Evolutionary conservation across 1,140 invertebrate species (phyloP).

Genomic region (Plectrocnemia conspersa): DNA sequence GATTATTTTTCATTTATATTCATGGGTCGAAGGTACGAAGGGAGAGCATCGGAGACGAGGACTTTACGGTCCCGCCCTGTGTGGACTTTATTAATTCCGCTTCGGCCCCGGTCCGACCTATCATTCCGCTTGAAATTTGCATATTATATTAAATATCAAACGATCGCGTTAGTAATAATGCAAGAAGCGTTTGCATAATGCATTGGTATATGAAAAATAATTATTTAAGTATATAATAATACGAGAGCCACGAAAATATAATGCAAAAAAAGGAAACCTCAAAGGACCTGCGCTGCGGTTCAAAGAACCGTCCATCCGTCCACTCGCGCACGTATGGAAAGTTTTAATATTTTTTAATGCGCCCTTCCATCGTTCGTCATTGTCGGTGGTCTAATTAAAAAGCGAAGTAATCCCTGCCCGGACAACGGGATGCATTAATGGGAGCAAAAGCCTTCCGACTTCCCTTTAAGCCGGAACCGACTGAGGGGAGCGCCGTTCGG

Average conservation of each 20-base stretch:
- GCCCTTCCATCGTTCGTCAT: conserved; percentile 10
- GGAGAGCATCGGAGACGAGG: conserved; percentile 3
- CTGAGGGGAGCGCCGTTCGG: too few relatives aligned
- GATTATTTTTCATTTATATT: conserved; percentile 28
- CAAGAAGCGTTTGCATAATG: background rate
- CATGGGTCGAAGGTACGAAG: conserved; percentile 15
- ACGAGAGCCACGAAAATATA: too few relatives aligned
- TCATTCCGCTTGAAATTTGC: conserved; percentile 26
- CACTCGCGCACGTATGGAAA: conserved; percentile 1
- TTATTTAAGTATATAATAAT: too few relatives aligned
- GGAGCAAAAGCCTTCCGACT: background rate
- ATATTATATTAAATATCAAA: conserved; percentile 36
- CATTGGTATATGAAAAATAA: too few relatives aligned
- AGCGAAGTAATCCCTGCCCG: conserved; percentile 18
- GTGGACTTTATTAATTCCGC: conserved; percentile 32
- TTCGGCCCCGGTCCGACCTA: conserved; percentile 17
- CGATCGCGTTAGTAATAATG: too few relatives aligned
- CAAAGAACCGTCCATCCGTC: conserved; percentile 11
- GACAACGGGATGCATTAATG: background rate
- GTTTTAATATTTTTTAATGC: conserved; percentile 19
- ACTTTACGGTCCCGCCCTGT: conserved; percentile 24
- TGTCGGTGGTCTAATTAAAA: conserved; percentile 25
- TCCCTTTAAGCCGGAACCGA: too few relatives aligned
- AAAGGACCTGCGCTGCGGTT: conserved; percentile 1
- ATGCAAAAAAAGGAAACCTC: too few relatives aligned